A percentile compares a stretch with the other conserved stretches of the same genome.
These are phyloP conservation scores for Pteropus alecto DNA, from an alignment of 2,113 vertebrate species.

Conservation along the genomic window DNA sequence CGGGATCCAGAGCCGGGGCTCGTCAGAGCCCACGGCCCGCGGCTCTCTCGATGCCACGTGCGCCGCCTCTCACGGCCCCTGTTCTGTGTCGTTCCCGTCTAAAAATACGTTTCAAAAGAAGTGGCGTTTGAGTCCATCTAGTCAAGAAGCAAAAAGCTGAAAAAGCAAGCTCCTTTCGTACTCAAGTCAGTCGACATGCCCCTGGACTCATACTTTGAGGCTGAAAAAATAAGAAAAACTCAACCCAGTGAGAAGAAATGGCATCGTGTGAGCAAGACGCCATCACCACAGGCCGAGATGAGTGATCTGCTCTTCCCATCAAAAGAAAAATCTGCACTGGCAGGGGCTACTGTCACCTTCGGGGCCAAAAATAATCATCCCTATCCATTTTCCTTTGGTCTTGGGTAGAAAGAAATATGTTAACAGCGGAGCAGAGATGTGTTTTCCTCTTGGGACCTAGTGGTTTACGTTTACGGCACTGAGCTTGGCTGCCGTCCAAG, in stretches of 20 bases:
- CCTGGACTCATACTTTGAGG: not conserved
- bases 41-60: not conserved
- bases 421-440: accelerated
- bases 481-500: accelerated
- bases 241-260: accelerated
- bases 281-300: accelerated
- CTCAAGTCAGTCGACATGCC: not conserved
- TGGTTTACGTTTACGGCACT: accelerated
- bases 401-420: not conserved
- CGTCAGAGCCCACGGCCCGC: accelerated
- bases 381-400: not conserved
- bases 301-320: accelerated
- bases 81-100: not conserved
- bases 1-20: not conserved
- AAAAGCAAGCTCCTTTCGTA: not conserved
- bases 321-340: not conserved
- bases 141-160: not conserved
- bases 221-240: no score
- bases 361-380: not conserved
- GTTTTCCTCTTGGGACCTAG: accelerated
- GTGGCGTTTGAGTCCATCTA: not conserved
- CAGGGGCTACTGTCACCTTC: not conserved
- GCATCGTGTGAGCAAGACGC: not conserved
- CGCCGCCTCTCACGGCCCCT: not conserved
- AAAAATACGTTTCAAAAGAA: not conserved